These are phyloP conservation scores for Orbicella faveolata DNA, from an alignment of 64 coral and sea anemone genomes.

Conservation along the genomic window DNA sequence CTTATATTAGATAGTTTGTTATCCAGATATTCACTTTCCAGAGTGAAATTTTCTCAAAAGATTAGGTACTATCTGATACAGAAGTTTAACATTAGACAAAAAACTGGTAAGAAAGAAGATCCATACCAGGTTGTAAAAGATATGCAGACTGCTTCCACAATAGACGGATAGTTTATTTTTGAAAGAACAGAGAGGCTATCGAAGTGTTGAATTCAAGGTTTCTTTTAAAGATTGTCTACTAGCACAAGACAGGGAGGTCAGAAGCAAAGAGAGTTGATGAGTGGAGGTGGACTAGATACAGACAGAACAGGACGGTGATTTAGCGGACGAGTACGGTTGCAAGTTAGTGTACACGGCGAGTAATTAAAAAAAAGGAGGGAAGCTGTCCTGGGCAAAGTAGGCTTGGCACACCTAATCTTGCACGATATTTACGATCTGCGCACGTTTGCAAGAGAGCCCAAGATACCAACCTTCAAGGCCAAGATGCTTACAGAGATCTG, in stretches of 20 bases:
- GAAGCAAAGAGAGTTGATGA: background rate
- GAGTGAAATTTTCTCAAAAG: too few species aligned
- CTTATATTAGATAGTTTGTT: background rate
- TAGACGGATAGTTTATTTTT: slow-evolving; percentile 31
- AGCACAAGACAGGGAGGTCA: background rate
- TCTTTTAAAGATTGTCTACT: slow-evolving; percentile 5
- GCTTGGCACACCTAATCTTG: slow-evolving; percentile 16
- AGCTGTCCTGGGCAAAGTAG: background rate
- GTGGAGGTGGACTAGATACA: background rate
- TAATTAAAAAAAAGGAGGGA: background rate
- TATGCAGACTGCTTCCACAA: background rate
- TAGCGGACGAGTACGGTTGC: slow-evolving; percentile 13
- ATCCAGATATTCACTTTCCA: background rate
- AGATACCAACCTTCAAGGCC: slow-evolving; percentile 26
- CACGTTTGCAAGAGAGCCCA: slow-evolving; percentile 13
- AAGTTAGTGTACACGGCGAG: background rate
- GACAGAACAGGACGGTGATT: slow-evolving; percentile 23
- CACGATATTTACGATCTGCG: slow-evolving; percentile 40
- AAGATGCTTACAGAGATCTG: slow-evolving; percentile 33
- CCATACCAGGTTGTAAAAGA: slow-evolving; percentile 35
- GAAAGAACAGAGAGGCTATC: slow-evolving; percentile 38
- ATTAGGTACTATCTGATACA: too few species aligned
- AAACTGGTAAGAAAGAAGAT: slow-evolving; percentile 21
- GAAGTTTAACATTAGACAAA: background rate
- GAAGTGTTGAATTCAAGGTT: background rate